Evolutionary conservation across 1,140 invertebrate genomes (phyloP).

Genomic region (Conopomorpha cramerella): DNA sequence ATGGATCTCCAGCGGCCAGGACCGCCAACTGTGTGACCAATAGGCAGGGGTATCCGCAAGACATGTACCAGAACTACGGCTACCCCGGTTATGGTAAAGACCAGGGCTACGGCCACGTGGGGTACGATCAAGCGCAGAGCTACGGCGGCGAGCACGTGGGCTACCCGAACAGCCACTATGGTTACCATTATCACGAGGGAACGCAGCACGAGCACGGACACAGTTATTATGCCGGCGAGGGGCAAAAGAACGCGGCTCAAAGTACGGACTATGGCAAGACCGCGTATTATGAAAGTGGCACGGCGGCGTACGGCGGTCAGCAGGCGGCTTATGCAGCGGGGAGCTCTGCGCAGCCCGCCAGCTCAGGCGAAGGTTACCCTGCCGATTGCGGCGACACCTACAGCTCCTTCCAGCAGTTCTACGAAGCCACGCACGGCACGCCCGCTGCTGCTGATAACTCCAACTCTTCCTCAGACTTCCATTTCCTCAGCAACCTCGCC

Average conservation of each 20-base stretch:
- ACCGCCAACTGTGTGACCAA: constrained; percentile 30
- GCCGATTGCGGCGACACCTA: constrained; percentile 66
- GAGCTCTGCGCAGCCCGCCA: constrained; percentile 37
- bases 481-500: constrained; percentile 87
- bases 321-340: constrained; percentile 29
- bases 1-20: constrained; percentile 27
- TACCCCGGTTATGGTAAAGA: constrained; percentile 51
- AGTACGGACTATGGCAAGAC: constrained; percentile 43
- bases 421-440: constrained; percentile 62
- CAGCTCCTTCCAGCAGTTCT: constrained; percentile 72
- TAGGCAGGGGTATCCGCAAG: constrained; percentile 48
- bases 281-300: constrained; percentile 45
- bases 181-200: constrained; percentile 52
- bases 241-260: constrained; percentile 38
- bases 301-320: constrained; percentile 19
- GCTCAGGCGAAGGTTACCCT: constrained; percentile 39
- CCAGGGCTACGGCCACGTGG: constrained; percentile 46
- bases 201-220: constrained; percentile 44
- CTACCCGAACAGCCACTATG: constrained; percentile 53
- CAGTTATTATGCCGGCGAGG: constrained; percentile 37
- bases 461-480: constrained; percentile 89
- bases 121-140: constrained; percentile 47
- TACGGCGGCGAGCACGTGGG: constrained; percentile 45
- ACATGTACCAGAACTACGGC: constrained; percentile 62
- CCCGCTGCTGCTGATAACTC: constrained; percentile 74